phyloP scores from a whole-genome alignment of 2,888 invertebrate genomes.

The Trachelus iudaicus region DNA sequence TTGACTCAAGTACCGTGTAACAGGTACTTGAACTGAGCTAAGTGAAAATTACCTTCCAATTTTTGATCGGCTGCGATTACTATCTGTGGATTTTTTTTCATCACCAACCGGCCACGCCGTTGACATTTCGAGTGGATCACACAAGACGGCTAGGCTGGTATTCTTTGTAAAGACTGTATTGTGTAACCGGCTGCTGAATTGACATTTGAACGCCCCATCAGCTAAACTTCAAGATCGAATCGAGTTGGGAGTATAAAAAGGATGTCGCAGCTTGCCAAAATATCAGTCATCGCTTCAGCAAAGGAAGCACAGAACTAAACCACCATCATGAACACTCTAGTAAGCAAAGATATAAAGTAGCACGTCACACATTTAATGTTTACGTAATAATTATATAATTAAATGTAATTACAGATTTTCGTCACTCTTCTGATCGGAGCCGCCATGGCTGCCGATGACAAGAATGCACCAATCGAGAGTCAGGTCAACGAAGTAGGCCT shows the following conservation, averaged over 20 bases:
- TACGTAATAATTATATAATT: background rate
- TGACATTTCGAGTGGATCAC: background rate
- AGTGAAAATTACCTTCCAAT: background rate
- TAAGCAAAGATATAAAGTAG: background rate
- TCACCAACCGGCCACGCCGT: background rate
- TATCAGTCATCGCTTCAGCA: background rate
- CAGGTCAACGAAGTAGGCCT: background rate
- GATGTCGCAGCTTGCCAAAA: background rate
- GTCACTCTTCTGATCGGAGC: constrained; percentile 1
- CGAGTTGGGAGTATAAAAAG: background rate
- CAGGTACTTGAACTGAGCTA: background rate
- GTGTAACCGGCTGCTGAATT: background rate
- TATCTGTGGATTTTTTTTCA: background rate
- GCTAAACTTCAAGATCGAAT: background rate
- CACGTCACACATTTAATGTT: background rate
- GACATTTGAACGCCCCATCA: background rate
- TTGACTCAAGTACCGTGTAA: background rate
- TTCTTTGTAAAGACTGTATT: background rate
- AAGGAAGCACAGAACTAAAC: background rate
- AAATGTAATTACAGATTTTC: background rate
- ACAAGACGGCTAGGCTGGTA: background rate
- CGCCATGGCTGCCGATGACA: background rate
- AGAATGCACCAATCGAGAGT: background rate
- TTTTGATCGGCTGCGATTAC: background rate
- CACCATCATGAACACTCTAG: background rate